Base-by-base conservation (phyloP, 2,113 vertebrate species). In the Aspiorhynchus laticeps region DNA sequence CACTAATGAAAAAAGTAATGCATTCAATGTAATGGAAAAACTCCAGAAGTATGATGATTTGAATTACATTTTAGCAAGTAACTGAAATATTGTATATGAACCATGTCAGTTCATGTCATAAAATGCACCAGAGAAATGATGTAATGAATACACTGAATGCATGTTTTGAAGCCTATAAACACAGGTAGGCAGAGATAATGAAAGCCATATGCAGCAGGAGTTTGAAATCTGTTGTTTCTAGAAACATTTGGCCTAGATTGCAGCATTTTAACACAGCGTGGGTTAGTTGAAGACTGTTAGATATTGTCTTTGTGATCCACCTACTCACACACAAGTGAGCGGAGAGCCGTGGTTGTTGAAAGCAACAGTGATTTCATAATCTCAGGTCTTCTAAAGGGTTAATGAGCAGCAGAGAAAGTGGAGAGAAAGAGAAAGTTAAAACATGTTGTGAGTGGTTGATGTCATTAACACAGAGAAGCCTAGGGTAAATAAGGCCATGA, bases 361-460 rank as follows among this genome's bases (percentile, higher is more conserved):
- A 65, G 59, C 73, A 36, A 67, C 28, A 78, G 73, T 53, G 86
- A 77, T 83, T 83, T 87, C 80, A 83, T 69, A 78, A 87, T 5
- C 41, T 59, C 21, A 19, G 53, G 71, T 5, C 24, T 65, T 5
- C 31, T 77, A 43, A 77, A 28, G 63, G 86, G 80, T 77, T 77
- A 87, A 87, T 83, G 56, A 63, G 33, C 21, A 69, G 26, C 19
- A 36, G 28, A 48, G 36, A 67, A 63, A 65, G 43, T 56, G 14
- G 36, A n/a, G n/a, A n/a, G n/a, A n/a, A n/a, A n/a, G n/a, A n/a
- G n/a, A n/a, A n/a, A n/a, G 69, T 81, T 74, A 46, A 74, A 80
- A 80, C 80, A 65, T 41, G 59, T 67, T 43, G 56, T 65, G 73
- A 24, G 21, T 14, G 9, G 59, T n/a, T 76, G 15, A 85, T 76